Percentiles rank a stretch among this genome's conserved stretches.
Evolutionary conservation across 2,113 vertebrate genomes (phyloP).

Genomic region (Hiodon alosoides): DNA sequence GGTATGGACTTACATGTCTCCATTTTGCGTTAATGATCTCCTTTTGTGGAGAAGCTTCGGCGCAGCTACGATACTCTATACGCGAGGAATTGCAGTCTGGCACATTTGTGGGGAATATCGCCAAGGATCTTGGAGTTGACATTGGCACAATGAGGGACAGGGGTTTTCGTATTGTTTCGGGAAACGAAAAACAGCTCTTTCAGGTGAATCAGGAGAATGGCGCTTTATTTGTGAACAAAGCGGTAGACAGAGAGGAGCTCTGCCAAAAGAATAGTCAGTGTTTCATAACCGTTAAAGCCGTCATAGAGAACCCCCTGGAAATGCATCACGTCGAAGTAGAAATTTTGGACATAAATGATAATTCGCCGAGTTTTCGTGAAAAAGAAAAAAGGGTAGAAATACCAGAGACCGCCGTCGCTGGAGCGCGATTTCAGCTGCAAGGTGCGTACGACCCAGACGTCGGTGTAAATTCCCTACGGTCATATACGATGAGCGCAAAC

Average conservation of each 20-base stretch:
- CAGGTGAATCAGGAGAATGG: slow-evolving; percentile 54
- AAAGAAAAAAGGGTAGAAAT: slow-evolving; percentile 48
- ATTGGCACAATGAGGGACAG: slow-evolving; percentile 39
- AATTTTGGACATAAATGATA: slow-evolving; percentile 53
- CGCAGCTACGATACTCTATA: slow-evolving; percentile 57
- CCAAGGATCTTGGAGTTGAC: slow-evolving; percentile 59
- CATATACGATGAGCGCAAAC: slow-evolving; percentile 50
- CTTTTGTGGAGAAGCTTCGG: too few relatives aligned
- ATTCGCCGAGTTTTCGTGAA: slow-evolving; percentile 49
- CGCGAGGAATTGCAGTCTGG: slow-evolving; percentile 52
- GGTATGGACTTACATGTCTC: too few relatives aligned
- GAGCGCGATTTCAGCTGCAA: slow-evolving; percentile 46
- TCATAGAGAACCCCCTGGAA: slow-evolving; percentile 55
- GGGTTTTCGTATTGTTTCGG: slow-evolving; percentile 54
- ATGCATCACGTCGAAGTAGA: slow-evolving; percentile 54
- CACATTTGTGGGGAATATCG: slow-evolving; percentile 54
- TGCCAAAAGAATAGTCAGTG: slow-evolving; percentile 43
- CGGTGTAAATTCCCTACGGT: slow-evolving; percentile 35
- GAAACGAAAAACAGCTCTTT: slow-evolving; percentile 41
- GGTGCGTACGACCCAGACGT: slow-evolving; percentile 46
- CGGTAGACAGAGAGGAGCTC: slow-evolving; percentile 52
- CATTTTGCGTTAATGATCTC: too few relatives aligned
- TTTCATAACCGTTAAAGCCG: slow-evolving; percentile 48
- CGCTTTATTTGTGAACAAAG: slow-evolving; percentile 38
- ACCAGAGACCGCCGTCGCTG: slow-evolving; percentile 16